Base-by-base conservation (phyloP, 2,113 vertebrate genomes). In the Pterophyllum scalare region DNA sequence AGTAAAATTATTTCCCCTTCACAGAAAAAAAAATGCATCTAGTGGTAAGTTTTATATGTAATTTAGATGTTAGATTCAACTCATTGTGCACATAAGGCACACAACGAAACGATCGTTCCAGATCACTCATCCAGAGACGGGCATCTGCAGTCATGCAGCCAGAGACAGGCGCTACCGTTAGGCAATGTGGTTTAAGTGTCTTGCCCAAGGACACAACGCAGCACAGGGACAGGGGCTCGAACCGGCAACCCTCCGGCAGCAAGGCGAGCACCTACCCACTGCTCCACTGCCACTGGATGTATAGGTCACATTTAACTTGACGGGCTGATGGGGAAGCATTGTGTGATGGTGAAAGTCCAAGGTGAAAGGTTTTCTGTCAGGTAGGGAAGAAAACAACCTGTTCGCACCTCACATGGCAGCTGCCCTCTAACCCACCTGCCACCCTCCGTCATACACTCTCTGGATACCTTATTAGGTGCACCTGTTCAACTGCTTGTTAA, bases 401-500 rank as follows among this genome's bases (percentile, higher is more conserved):
- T 70, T 72, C 81, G 20, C 31, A 65, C 75, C 82, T 82, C 70
- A 86, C 57, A 54, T 83, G 81, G 84, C 85, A 89, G 83, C 20
- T 84, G 60, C 77, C 35, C 83, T 64, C 74, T 24, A 70, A 40
- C 2, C 35, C 62, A 79, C 22, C 20, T 67, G 59, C 57, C 82
- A 81, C 46, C 12, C 79, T 4, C 6, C 2, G 61, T 64, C 13
- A 40, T 40, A 64, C 35, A 24, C n/a, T 40, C 7, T 0, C 14
- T 8, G n/a, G 35, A 7, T 6, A 0, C 20, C 40, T 64, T 1
- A 22, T 43, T 24, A 40, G 38, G 40, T 43, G 5, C 12, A 43
- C 40, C 9, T 10, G 35, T 65, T 43, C 35, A 65, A 24, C 12
- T 24, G 15, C 1, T 43, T 17, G 2, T 65, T 65, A n/a, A 5